phyloP scores from a whole-genome alignment of 2,797 vertebrate species.

The Carapus acus region DNA sequence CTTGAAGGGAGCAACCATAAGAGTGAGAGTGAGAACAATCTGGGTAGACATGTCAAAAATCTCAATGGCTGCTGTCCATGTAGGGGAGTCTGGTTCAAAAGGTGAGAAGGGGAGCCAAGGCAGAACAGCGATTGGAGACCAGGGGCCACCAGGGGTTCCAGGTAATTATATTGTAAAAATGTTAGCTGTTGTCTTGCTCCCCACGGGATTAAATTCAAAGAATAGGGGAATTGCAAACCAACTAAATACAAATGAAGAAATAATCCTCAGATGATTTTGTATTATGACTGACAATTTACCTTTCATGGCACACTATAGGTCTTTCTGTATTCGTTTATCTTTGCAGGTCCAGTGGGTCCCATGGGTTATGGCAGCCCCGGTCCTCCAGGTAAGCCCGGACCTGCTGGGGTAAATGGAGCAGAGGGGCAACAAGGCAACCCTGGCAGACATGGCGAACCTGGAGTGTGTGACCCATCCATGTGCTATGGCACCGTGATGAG shows the following conservation, averaged over 20 bases:
- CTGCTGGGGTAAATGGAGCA: conserved; percentile 80
- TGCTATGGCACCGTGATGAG: conserved; percentile 88
- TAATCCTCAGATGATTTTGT: not conserved
- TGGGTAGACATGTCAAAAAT: too few species aligned
- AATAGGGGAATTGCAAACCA: too few species aligned
- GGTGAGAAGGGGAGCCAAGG: conserved; percentile 88
- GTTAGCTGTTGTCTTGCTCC: not conserved
- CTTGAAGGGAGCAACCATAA: too few species aligned
- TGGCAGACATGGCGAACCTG: conserved; percentile 83
- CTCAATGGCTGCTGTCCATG: conserved; percentile 33
- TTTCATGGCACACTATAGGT: not conserved
- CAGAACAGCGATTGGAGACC: conserved; percentile 77
- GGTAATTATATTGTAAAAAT: conserved; percentile 65
- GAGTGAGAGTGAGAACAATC: too few species aligned
- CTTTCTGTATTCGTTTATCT: conserved; percentile 15
- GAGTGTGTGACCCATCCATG: conserved; percentile 87
- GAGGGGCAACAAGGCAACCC: conserved; percentile 82
- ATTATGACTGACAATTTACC: not conserved
- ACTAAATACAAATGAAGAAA: too few species aligned
- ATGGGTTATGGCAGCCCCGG: conserved; percentile 84
- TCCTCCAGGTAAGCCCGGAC: conserved; percentile 78
- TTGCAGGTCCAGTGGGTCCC: conserved; percentile 83
- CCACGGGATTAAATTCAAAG: not conserved
- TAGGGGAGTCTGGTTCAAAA: conserved; percentile 81
- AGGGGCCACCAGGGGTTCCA: conserved; percentile 82